phyloP scores from a whole-genome alignment of 23 tunicate genomes.

The Diplosoma virens region DNA sequence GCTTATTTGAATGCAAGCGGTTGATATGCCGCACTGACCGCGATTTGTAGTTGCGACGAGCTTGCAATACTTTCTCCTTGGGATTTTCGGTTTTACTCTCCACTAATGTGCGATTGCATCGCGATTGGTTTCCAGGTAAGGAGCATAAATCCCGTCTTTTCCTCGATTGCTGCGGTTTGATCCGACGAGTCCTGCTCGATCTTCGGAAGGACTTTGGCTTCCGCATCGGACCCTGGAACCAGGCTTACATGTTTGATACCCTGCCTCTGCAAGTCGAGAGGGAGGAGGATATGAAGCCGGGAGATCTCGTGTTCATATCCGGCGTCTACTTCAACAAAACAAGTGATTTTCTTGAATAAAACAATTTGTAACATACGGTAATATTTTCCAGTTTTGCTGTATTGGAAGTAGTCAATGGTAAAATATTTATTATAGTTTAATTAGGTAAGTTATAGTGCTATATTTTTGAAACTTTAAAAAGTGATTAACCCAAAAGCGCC shows the following conservation, averaged over 20 bases:
- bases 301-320: conserved; percentile 70
- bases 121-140: conserved; percentile 19
- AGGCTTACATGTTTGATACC: conserved; percentile 78
- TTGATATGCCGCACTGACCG: too few species aligned
- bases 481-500: not conserved
- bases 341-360: conserved; percentile 19
- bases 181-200: conserved; percentile 56
- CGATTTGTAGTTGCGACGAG: too few species aligned
- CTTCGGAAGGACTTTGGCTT: conserved; percentile 59
- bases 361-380: too few species aligned
- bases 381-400: too few species aligned
- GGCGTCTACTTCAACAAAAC: conserved; percentile 53
- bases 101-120: not conserved
- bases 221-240: conserved; percentile 81
- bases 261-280: conserved; percentile 45
- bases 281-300: conserved; percentile 57
- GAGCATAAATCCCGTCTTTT: conserved; percentile 59
- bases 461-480: not conserved
- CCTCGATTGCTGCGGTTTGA: conserved; percentile 77
- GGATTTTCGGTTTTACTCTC: too few species aligned
- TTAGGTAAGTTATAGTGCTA: not conserved
- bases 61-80: too few species aligned
- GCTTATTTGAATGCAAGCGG: too few species aligned
- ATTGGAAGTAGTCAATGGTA: too few species aligned
- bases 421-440: too few species aligned